phyloP scores from a whole-genome alignment of 2,888 invertebrate genomes.

The Drosophila acutilabella region DNA sequence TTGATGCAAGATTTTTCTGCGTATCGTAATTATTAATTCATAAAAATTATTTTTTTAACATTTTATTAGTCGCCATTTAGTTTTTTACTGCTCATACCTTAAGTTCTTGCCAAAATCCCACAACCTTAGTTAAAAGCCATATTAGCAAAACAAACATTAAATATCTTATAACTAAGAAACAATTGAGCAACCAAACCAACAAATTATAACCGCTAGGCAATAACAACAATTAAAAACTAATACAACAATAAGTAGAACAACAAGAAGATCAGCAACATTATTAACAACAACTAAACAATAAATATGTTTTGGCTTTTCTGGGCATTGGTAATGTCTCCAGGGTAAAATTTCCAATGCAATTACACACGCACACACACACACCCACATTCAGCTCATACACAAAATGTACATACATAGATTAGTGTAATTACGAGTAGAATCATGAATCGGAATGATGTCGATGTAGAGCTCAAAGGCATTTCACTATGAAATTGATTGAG shows the following conservation, averaged over 20 bases:
- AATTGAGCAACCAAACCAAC: neutral
- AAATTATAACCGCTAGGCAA: conserved; percentile 8
- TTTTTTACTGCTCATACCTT: too few relatives aligned
- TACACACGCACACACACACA: conserved; percentile 16
- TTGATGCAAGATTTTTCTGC: too few relatives aligned
- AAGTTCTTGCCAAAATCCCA: too few relatives aligned
- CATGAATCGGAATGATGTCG: conserved; percentile 59
- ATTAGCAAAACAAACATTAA: too few relatives aligned
- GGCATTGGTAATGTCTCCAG: conserved; percentile 69
- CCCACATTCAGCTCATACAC: conserved; percentile 11
- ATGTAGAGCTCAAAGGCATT: conserved; percentile 73
- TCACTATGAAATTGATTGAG: conserved; percentile 41
- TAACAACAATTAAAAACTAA: conserved; percentile 16
- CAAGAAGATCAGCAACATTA: conserved; percentile 30
- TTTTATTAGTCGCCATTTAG: too few relatives aligned
- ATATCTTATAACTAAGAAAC: too few relatives aligned
- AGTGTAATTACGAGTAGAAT: conserved; percentile 68
- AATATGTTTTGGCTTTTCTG: conserved; percentile 63
- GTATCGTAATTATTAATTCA: too few relatives aligned
- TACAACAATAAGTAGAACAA: conserved; percentile 41
- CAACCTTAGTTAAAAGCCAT: too few relatives aligned
- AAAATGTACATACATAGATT: conserved; percentile 63
- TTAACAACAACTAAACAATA: conserved; percentile 60
- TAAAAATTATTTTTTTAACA: too few relatives aligned
- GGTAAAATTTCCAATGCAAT: conserved; percentile 75